phyloP scores from a whole-genome alignment of 2,888 invertebrate species.

The Hetaerina titia region DNA sequence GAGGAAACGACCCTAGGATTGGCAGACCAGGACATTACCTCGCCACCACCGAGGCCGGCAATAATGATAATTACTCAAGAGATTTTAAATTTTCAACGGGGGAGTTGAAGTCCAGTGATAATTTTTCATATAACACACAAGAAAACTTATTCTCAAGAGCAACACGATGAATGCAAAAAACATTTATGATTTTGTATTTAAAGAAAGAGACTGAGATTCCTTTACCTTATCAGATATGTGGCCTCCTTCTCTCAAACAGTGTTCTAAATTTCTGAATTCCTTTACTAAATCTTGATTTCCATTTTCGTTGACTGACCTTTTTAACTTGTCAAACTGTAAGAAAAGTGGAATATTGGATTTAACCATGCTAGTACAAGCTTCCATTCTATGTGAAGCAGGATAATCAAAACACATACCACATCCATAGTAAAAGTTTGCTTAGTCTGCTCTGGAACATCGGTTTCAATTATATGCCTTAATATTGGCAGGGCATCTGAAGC shows the following conservation, averaged over 20 bases:
- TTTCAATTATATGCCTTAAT: slow-evolving; percentile 80
- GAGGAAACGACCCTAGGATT: too few relatives aligned
- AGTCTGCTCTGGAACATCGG: slow-evolving; percentile 79
- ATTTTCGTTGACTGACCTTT: slow-evolving; percentile 77
- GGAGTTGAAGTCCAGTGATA: too few relatives aligned
- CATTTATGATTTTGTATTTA: too few relatives aligned
- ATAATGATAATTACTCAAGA: too few relatives aligned
- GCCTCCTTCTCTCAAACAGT: slow-evolving; percentile 79
- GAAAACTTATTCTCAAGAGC: too few relatives aligned
- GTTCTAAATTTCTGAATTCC: slow-evolving; percentile 81
- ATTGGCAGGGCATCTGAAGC: slow-evolving; percentile 83
- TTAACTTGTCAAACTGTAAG: slow-evolving; percentile 79
- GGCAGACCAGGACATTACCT: too few relatives aligned
- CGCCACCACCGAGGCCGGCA: too few relatives aligned
- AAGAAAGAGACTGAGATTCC: slow-evolving; percentile 14
- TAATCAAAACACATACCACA: slow-evolving; percentile 78
- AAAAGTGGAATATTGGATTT: slow-evolving; percentile 66
- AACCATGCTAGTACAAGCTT: slow-evolving; percentile 58
- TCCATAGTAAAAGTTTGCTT: slow-evolving; percentile 83
- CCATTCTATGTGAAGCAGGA: slow-evolving; percentile 53
- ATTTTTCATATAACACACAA: too few relatives aligned
- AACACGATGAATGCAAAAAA: too few relatives aligned
- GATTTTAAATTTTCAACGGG: too few relatives aligned
- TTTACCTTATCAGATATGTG: slow-evolving; percentile 79
- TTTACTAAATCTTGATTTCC: slow-evolving; percentile 79